Conservation (phyloP, 2,113 vertebrate species). For the Muscicapa adusta region DNA sequence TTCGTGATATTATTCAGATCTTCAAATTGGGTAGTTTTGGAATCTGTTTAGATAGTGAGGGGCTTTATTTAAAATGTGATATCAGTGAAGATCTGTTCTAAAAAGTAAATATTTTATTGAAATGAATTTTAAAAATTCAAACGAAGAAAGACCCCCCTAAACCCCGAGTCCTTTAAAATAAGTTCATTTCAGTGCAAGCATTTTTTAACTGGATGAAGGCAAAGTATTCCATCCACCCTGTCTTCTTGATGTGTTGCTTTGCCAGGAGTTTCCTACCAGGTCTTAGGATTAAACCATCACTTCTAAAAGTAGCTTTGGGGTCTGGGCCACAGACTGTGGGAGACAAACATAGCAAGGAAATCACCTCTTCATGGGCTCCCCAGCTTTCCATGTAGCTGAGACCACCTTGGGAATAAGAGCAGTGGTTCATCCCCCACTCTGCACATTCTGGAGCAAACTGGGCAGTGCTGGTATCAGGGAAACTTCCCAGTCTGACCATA, state of each 20-base stretch:
- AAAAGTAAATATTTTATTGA: not conserved
- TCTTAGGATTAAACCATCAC: fast-evolving
- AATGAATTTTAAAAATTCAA: not conserved
- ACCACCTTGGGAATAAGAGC: not conserved
- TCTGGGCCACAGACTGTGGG: not conserved
- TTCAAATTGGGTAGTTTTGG: not conserved
- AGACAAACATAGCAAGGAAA: not conserved
- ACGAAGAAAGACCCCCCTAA: not conserved
- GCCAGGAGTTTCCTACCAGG: not conserved
- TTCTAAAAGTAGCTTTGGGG: not conserved
- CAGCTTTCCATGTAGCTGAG: not conserved
- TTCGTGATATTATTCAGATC: not conserved
- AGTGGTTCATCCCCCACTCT: too few species aligned
- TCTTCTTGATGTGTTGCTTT: not conserved
- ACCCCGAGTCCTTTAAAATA: not conserved
- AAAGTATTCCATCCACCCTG: not conserved
- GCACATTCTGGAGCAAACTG: not conserved
- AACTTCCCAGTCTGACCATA: not conserved
- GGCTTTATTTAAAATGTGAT: not conserved
- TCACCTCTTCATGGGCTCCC: not conserved
- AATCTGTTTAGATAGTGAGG: not conserved
- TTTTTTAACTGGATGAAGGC: not conserved
- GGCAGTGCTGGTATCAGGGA: not conserved
- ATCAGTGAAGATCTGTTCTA: not conserved
- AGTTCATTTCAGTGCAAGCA: not conserved